Conservation (phyloP, 2,113 vertebrate species). For the human (Homo sapiens) region DNA sequence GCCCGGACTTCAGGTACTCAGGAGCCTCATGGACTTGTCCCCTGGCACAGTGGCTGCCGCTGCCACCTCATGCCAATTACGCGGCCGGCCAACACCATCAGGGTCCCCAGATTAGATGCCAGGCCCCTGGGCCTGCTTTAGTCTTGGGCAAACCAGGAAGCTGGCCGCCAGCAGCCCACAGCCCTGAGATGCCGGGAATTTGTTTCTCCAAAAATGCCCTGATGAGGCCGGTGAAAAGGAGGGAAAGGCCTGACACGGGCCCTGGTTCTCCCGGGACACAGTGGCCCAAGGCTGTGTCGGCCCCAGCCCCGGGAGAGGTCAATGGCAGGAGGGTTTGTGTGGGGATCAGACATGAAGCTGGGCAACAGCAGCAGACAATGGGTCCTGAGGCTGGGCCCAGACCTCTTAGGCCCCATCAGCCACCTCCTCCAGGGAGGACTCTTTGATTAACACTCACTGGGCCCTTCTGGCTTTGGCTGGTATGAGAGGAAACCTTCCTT, state of each 20-base stretch:
- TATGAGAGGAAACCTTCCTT: too few species aligned
- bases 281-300: background rate
- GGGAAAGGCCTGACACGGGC: too few species aligned
- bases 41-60: background rate
- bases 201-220: background rate
- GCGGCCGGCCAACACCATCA: background rate
- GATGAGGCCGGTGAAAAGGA: accelerated
- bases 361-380: background rate
- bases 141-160: background rate
- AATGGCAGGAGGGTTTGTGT: background rate
- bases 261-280: accelerated
- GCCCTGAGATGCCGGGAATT: accelerated
- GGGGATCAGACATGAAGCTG: background rate
- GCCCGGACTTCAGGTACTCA: background rate
- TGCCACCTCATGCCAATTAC: background rate
- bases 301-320: background rate
- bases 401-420: background rate
- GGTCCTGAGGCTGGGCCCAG: background rate
- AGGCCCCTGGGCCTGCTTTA: slow-evolving; percentile 10
- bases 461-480: background rate
- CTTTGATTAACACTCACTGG: background rate
- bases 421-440: background rate
- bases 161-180: background rate
- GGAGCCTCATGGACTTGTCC: background rate
- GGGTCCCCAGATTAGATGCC: background rate